Base-by-base conservation (phyloP, 37 sponge, comb jelly and placozoan genomes). In the Dysidea cf. avara region DNA sequence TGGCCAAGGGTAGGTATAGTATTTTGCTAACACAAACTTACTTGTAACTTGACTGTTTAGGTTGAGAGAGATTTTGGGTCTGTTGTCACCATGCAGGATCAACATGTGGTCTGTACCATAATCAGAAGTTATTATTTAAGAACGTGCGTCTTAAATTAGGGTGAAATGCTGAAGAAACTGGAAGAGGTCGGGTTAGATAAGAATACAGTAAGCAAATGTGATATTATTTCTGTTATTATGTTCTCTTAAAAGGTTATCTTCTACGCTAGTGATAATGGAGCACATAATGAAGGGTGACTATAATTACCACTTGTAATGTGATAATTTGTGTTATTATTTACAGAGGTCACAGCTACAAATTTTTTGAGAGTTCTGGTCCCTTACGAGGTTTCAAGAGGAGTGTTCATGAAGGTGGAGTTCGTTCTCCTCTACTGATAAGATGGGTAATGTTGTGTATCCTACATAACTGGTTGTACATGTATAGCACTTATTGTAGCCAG, bases 231-330 rank as follows among this genome's bases (percentile, higher is more conserved):
- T 9, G 9, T 43, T 12, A 14, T 21, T 1, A 3, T 14, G 20
- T 65, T 9, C 29, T 48, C 30, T 50, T 48, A 17, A 68, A 16
- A 68, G 68, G 68, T 77, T 26, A 68, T 77, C 17, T 77, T 77
- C 55, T 77, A 47, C 48, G 79, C 79, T 24, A 77, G 79, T 37
- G 79, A 77, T 56, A 77, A 77, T 67, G 79, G 79, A n/a, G 79
- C 79, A n/a, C 79, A 77, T 40, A 77, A 67, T 32, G 79, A 77
- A 54, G 79, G 79, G 59, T 55, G n/a, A n/a, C n/a, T n/a, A 17
- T 36, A 56, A 20, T n/a, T 39, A 11, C 7, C 6, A n/a, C 35
- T 12, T 20, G 31, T n/a, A n/a, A n/a, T n/a, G n/a, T n/a, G n/a
- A n/a, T n/a, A n/a, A n/a, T n/a, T n/a, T n/a, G n/a, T n/a, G n/a